Evolutionary conservation across 37 sponge, comb jelly and placozoan species (phyloP), one percentile per base, ranked within the genome.

Genomic region (Haliclona indistincta): DNA sequence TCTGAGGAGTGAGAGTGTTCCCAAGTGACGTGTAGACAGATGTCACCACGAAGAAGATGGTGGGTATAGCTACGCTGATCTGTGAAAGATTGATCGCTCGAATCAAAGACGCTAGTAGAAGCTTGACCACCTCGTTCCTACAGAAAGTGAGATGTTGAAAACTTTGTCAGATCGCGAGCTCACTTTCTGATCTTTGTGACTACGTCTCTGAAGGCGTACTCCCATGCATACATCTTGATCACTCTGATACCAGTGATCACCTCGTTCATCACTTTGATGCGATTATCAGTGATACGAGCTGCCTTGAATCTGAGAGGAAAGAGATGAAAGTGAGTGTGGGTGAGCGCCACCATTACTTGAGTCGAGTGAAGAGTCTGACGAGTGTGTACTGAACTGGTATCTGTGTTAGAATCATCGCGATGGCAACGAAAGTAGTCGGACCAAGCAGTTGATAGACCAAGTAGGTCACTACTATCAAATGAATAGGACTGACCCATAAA

Each of bases 221-320:
- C 93, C 93, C 93, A 93, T 44, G 74, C 93, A 64, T 93, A 93
- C 93, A 93, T 93, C 80, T 93, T 93, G 67, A 93, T 93, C 42
- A 88, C 78, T 71, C 86, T 88, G 63, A 93, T 93, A 15, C 93
- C 89, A 47, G 86, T 45, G 70, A 93, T 93, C 52, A 93, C 63
- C 63, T 93, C 89, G 51, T 88, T 93, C 89, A 93, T 93, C 43
- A 88, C 54, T 36, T 62, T 60, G 0, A 93, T 63, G 17, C 93
- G 64, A 29, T 76, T 81, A 74, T 93, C 93, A 11, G 92, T 91
- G 38, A 79, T 41, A 33, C 20, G 17, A 28, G 88, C 93, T 29
- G 86, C 78, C 43, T 77, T 78, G 2, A 83, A 69, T 40, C 92
- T 91, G 41, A 6, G 19, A 35, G 32, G n/a, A n/a, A n/a, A n/a